These are phyloP conservation scores for Bungarus multicinctus DNA, from an alignment of 2,113 vertebrate genomes.

Conservation along the genomic window DNA sequence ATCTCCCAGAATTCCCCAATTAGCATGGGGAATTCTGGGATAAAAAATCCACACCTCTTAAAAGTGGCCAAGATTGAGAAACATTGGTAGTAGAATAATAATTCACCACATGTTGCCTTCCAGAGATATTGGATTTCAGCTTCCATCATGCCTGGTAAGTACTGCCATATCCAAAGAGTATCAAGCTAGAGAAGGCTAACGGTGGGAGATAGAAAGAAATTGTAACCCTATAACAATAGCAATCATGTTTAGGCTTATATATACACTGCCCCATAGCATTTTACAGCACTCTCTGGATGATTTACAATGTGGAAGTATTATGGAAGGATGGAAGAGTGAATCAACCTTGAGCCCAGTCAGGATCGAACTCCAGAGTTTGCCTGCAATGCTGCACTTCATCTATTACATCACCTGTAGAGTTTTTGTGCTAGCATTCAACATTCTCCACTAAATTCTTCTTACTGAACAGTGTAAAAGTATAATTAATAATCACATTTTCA, in stretches of 20 bases:
- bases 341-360: not conserved
- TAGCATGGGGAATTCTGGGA: not conserved
- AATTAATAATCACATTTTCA: not conserved
- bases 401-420: not conserved
- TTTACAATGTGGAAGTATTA: not conserved
- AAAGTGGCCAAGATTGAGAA: not conserved
- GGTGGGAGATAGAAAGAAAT: too few species aligned
- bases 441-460: not conserved
- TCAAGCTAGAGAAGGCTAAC: not conserved
- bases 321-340: not conserved
- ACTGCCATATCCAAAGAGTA: not conserved
- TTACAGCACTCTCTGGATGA: not conserved
- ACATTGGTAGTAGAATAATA: not conserved
- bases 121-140: not conserved
- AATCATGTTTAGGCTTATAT: not conserved
- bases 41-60: not conserved
- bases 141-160: not conserved
- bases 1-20: not conserved
- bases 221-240: not conserved
- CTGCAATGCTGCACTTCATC: not conserved
- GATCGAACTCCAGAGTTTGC: not conserved
- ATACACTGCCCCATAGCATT: not conserved
- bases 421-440: not conserved
- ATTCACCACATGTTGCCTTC: not conserved
- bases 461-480: not conserved